phyloP scores from a whole-genome alignment of 2,888 invertebrate species.

The Spisula solida region DNA sequence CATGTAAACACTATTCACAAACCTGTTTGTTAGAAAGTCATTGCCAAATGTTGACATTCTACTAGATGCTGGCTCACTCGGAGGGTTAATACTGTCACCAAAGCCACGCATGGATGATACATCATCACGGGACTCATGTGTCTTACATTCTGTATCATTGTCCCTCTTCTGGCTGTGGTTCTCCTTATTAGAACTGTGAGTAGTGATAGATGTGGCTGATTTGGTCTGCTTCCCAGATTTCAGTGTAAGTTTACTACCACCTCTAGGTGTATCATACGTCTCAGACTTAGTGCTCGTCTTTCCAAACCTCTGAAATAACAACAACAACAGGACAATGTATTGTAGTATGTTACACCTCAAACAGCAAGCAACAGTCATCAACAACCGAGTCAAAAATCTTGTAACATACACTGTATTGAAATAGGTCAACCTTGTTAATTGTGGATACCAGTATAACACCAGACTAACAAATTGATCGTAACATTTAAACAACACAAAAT shows the following conservation, averaged over 20 bases:
- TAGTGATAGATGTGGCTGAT: neutral
- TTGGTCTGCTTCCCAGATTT: slow-evolving; percentile 32
- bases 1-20: neutral
- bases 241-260: slow-evolving; percentile 50
- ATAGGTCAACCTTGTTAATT: too few relatives aligned
- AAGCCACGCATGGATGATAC: slow-evolving; percentile 51
- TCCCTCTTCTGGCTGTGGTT: neutral
- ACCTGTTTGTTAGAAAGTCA: slow-evolving; percentile 72
- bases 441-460: too few relatives aligned
- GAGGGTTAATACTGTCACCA: slow-evolving; percentile 45
- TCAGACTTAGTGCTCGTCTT: slow-evolving; percentile 71
- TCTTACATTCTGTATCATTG: slow-evolving; percentile 43
- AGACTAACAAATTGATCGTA: too few relatives aligned
- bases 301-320: slow-evolving; percentile 79
- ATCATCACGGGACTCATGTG: slow-evolving; percentile 54
- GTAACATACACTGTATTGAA: too few relatives aligned
- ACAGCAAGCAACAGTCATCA: too few relatives aligned
- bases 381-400: too few relatives aligned
- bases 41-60: slow-evolving; percentile 62
- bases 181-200: slow-evolving; percentile 25
- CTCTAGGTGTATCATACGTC: slow-evolving; percentile 66
- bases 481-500: too few relatives aligned
- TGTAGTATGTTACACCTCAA: too few relatives aligned
- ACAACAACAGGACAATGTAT: too few relatives aligned
- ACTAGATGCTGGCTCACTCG: slow-evolving; percentile 65